Evolutionary conservation across 2,113 vertebrate genomes (phyloP).

Genomic region (Sapayoa aenigma): DNA sequence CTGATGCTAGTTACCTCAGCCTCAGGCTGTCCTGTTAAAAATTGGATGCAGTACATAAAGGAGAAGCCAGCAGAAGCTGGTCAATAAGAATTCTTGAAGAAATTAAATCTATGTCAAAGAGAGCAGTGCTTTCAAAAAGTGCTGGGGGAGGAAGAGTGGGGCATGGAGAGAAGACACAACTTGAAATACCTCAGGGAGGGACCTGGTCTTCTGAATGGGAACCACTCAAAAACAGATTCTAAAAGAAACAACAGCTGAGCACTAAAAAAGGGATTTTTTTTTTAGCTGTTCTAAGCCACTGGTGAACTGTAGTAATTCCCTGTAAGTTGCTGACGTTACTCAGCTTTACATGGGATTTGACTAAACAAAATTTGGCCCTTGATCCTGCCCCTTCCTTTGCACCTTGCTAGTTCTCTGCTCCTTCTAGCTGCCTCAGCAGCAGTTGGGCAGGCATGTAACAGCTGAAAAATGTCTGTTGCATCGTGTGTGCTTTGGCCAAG

Average conservation of each 20-base stretch:
- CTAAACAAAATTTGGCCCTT: neutral
- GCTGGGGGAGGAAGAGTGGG: neutral
- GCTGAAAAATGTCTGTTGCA: neutral
- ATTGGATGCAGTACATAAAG: neutral
- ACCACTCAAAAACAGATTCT: neutral
- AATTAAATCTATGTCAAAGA: neutral
- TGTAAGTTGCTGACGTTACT: neutral
- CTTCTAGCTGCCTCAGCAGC: neutral
- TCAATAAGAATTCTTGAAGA: neutral
- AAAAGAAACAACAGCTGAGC: neutral
- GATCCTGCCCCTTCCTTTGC: neutral
- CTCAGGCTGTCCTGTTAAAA: neutral
- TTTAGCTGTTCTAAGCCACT: neutral
- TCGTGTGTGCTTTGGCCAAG: neutral
- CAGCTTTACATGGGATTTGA: neutral
- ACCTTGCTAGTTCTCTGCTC: neutral
- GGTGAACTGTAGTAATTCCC: neutral
- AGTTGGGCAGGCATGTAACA: neutral
- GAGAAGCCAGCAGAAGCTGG: neutral
- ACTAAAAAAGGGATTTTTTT: neutral
- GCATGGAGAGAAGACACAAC: rapidly evolving
- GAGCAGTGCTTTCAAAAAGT: neutral
- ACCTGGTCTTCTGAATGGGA: neutral
- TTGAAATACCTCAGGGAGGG: neutral
- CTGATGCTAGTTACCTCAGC: neutral